Base-by-base conservation (phyloP, 1,140 invertebrate species). In the Parapsyche elsis region DNA sequence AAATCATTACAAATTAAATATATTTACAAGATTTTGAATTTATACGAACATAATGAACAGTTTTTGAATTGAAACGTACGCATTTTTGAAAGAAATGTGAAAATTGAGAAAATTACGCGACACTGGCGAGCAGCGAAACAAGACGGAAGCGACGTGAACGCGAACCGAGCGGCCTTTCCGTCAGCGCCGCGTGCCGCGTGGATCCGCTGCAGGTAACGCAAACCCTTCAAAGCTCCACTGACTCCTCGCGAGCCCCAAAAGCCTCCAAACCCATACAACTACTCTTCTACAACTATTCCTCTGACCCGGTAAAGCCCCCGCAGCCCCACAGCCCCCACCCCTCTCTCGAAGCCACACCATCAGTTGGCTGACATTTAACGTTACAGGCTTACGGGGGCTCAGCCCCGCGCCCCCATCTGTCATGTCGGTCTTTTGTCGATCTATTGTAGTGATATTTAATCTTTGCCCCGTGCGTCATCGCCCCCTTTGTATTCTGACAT, bases 171-270 rank as follows among this genome's bases (percentile, higher is more conserved):
- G 73, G 73, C 24, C 73, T 75, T 75, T 75, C 49, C 73, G 49
- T 57, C 44, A 30, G 73, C 71, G n/a, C 44, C 73, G 45, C 73
- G 73, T 75, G 73, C 49, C 73, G 73, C 73, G 73, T 75, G 73
- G 73, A 75, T 2, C 21, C 24, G n/a, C 0, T 24, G 10, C 24
- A 75, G 73, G 73, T 75, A 24, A 38, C 30, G 30, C 30, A 38
- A 7, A 1, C 30, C 30, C 30, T n/a, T n/a, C n/a, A n/a, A n/a
- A n/a, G n/a, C n/a, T n/a, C n/a, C n/a, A n/a, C n/a, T n/a, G n/a
- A n/a, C n/a, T n/a, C 30, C 2, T n/a, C 12, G 49, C 16, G 1
- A n/a, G n/a, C 49, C 12, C 49, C 2, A 53, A 12, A 12, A 53
- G 49, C 49, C 30, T 7, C 30, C 30, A 7, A 38, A 7, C 30